phyloP scores from a whole-genome alignment of 2,113 vertebrate species.

The Synchiropus splendidus region DNA sequence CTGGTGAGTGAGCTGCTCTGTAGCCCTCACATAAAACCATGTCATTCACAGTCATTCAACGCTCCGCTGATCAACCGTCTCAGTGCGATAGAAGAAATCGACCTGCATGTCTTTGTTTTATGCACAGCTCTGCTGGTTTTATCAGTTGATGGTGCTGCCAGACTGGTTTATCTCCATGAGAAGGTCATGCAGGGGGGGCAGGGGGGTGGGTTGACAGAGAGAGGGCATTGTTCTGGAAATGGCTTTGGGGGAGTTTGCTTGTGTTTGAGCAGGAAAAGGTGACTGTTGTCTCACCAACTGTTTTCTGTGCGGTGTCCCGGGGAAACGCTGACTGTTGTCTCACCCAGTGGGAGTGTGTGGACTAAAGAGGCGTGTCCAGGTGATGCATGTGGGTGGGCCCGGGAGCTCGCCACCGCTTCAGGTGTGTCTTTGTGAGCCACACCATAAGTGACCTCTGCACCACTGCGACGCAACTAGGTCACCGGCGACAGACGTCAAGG shows the following conservation, averaged over 20 bases:
- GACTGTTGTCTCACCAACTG: slow-evolving; percentile 19
- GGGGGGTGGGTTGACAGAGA: slow-evolving; percentile 28
- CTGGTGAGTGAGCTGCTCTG: too few relatives aligned
- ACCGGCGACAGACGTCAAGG: neutral
- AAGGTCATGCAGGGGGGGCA: slow-evolving; percentile 34
- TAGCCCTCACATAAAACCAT: too few relatives aligned
- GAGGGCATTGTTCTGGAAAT: slow-evolving; percentile 50
- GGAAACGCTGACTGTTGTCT: neutral
- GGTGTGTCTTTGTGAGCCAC: slow-evolving; percentile 49
- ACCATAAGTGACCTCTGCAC: slow-evolving; percentile 9
- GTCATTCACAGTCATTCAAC: too few relatives aligned
- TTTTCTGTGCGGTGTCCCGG: slow-evolving; percentile 15
- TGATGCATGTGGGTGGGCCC: slow-evolving; percentile 21
- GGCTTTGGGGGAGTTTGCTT: slow-evolving; percentile 39
- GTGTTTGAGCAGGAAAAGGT: neutral
- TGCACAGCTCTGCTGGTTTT: too few relatives aligned
- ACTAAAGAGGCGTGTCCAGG: slow-evolving; percentile 49
- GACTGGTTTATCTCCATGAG: slow-evolving; percentile 59
- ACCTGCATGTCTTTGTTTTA: too few relatives aligned
- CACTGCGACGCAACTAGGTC: slow-evolving; percentile 3
- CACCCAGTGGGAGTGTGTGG: slow-evolving; percentile 27
- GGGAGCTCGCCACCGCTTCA: slow-evolving; percentile 52
- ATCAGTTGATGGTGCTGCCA: slow-evolving; percentile 8
- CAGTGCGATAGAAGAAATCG: too few relatives aligned
- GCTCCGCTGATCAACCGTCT: too few relatives aligned